Evolutionary conservation across 1,140 invertebrate species (phyloP), one percentile per base, ranked within the genome.

Genomic region (Drosophila repletoides): DNA sequence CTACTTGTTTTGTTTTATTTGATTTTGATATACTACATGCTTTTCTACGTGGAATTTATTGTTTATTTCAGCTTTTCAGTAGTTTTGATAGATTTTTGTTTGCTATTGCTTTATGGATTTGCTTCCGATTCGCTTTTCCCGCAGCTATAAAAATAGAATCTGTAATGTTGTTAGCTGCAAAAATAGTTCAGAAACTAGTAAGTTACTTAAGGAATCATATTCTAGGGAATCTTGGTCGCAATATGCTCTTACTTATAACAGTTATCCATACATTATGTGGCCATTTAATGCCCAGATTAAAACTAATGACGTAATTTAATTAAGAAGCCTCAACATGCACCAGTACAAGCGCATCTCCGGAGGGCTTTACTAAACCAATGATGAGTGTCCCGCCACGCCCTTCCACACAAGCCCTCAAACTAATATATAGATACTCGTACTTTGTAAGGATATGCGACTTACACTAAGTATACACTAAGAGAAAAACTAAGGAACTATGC

Each of bases 221-320:
- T n/a, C n/a, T n/a, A n/a, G n/a, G n/a, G n/a, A n/a, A n/a, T n/a
- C n/a, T n/a, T n/a, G n/a, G n/a, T n/a, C n/a, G n/a, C n/a, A n/a
- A n/a, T n/a, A n/a, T n/a, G n/a, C n/a, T n/a, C n/a, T n/a, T n/a
- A n/a, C n/a, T n/a, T n/a, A n/a, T n/a, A n/a, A n/a, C n/a, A n/a
- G n/a, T n/a, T n/a, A n/a, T n/a, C n/a, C n/a, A n/a, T n/a, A n/a
- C 51, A 41, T 17, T 15, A 43, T 43, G 58, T 52, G 56, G 38
- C 56, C 70, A 72, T 60, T 59, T 72, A 69, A 65, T 49, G 69
- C 48, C 29, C 38, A 66, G 74, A 74, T 86, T 79, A 86, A 38
- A 72, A 72, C 49, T 86, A 84, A 84, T 79, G 58, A 71, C 40
- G 34, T 63, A 79, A 84, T 86, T 86, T 84, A 84, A 86, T 84